These are phyloP conservation scores for Eurytoma adleriae DNA, from an alignment of 2,888 invertebrate genomes.

Conservation along the genomic window DNA sequence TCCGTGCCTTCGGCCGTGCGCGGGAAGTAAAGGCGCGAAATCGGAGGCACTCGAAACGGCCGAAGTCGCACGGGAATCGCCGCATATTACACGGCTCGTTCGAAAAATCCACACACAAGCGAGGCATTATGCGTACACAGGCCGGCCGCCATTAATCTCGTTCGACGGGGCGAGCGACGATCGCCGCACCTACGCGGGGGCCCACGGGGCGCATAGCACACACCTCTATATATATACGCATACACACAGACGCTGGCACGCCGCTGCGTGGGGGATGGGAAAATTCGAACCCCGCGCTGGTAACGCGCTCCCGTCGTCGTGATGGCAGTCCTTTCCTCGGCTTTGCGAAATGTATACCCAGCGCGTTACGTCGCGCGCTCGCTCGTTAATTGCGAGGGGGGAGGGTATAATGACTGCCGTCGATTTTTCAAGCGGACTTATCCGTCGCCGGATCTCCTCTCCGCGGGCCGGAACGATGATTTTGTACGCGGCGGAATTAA, in stretches of 20 bases:
- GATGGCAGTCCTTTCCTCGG: background rate
- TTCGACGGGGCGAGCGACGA: slow-evolving; percentile 4
- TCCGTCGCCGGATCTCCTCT: too few species aligned
- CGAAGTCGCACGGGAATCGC: background rate
- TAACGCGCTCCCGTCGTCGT: slow-evolving; percentile 23
- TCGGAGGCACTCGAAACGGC: too few species aligned
- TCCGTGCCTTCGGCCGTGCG: too few species aligned
- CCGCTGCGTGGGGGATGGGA: slow-evolving; percentile 18
- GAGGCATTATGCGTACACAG: background rate
- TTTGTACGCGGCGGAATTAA: too few species aligned
- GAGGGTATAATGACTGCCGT: too few species aligned
- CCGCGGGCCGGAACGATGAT: too few species aligned
- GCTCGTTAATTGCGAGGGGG: background rate
- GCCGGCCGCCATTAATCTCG: slow-evolving; percentile 26
- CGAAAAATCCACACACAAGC: background rate
- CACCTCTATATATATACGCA: slow-evolving; percentile 5
- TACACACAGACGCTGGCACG: background rate
- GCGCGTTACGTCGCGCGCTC: background rate
- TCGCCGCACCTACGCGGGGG: background rate
- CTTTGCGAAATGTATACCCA: background rate
- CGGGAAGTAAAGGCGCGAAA: too few species aligned
- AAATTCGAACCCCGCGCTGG: slow-evolving; percentile 45
- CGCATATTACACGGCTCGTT: slow-evolving; percentile 7
- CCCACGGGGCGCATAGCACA: background rate
- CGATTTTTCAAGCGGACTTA: too few species aligned